Evolutionary conservation across 2,797 vertebrate species (phyloP), one percentile per base, ranked within the genome.

Genomic region (Hemibagrus guttatus): DNA sequence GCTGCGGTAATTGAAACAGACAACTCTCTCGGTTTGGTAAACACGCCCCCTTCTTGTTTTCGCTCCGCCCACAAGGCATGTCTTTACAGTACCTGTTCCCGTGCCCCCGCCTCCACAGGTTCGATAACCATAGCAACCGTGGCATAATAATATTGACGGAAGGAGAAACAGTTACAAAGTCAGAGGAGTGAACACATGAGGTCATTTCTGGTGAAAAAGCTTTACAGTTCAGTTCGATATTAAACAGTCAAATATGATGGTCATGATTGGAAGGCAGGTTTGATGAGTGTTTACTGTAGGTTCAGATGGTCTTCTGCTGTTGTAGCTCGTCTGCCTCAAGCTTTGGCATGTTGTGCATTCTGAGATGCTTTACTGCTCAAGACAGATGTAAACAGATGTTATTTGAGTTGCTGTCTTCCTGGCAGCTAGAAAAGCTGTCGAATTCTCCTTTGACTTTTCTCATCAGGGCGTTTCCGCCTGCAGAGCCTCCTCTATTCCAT

Each of bases 11-110:
- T 79, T 52, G 68, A 26, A 63, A 61, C 39, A 6, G 39, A 52
- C n/a, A 6, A 1, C 85, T 3, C 83, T 26, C 86, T 79, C 49
- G 46, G 87, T 68, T 66, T 46, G 4, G 23, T 1, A 0, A 4
- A 6, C 68, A 52, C 82, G 2, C 85, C 80, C 0, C 39, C 23
- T 16, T 13, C 23, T 16, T 13, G 3, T 1, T 23, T 26, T 68
- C 13, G 39, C 87, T 1, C 89, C 84, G 81, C 91, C 90, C 42
- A 59, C 21, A 14, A 64, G 86, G 81, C 86, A 80, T 61, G 87
- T 63, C 59, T 52, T 66, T 11, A 74, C 76, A 17, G 21, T 88
- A 86, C 87, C 84, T 87, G 86, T 86, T 85, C 74, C 42, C 52
- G 19, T 58, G 54, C 46, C 56, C 19, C 28, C 56, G 3, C 82